These are phyloP conservation scores for Coturnix japonica DNA, from an alignment of 2,113 vertebrate species.

Conservation along the genomic window DNA sequence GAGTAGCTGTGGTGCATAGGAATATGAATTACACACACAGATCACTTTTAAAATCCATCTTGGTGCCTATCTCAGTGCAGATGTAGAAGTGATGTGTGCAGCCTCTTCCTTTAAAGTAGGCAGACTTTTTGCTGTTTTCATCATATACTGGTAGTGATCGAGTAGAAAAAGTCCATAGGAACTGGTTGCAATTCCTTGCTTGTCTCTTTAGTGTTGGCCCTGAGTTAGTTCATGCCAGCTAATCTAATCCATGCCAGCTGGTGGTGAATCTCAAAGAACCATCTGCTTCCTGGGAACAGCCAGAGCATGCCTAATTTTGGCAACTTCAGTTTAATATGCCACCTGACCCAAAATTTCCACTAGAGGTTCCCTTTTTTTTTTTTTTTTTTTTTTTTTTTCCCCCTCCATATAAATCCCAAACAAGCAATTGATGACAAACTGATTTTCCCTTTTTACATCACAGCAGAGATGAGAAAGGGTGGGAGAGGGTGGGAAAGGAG, in stretches of 20 bases:
- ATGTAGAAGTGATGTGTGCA: background rate
- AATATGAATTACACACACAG: background rate
- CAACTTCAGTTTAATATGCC: conserved; percentile 25
- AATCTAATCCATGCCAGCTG: conserved; percentile 42
- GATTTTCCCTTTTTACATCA: background rate
- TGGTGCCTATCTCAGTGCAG: background rate
- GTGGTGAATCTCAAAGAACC: conserved; percentile 21
- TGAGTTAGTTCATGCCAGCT: conserved; percentile 22
- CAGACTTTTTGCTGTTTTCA: background rate
- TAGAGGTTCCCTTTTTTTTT: conserved; percentile 24
- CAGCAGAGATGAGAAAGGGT: background rate
- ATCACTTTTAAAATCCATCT: background rate
- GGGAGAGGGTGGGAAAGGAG: background rate
- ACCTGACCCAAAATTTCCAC: conserved; percentile 44
- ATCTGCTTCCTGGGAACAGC: conserved; percentile 65
- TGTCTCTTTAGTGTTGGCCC: conserved; percentile 39
- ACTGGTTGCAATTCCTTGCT: conserved; percentile 59
- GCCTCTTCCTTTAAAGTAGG: background rate
- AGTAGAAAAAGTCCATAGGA: conserved; percentile 18
- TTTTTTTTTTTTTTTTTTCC: no score
- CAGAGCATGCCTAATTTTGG: conserved; percentile 62
- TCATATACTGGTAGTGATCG: background rate
- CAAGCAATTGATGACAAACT: background rate
- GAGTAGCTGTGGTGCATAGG: background rate
- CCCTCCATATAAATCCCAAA: background rate